These are phyloP conservation scores for Sanderia malayensis DNA, from an alignment of 30 jellyfish, hydroid and myxozoan species.

Conservation along the genomic window DNA sequence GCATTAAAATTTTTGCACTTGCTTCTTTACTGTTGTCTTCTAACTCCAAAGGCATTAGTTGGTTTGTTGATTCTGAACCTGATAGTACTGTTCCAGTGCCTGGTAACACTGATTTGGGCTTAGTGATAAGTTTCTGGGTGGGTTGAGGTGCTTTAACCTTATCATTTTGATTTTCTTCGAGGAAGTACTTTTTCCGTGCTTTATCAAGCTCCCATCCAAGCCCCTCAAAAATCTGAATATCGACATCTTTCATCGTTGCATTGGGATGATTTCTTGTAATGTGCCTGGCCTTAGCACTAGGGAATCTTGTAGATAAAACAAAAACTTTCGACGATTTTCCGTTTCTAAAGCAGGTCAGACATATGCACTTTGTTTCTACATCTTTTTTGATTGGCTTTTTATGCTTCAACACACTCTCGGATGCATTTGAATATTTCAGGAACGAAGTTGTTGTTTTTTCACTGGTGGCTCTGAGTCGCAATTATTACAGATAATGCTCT, in stretches of 20 bases:
- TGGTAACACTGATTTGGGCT: slow-evolving; percentile 2
- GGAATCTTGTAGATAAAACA: slow-evolving; percentile 1
- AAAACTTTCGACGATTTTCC: not conserved
- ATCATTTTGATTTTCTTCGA: not conserved
- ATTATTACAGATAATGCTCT: not conserved
- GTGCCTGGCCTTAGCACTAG: not conserved
- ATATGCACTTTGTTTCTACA: slow-evolving; percentile 1
- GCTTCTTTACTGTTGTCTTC: slow-evolving; percentile 3
- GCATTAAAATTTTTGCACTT: not conserved
- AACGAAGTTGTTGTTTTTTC: not conserved
- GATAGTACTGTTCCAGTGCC: slow-evolving; percentile 1
- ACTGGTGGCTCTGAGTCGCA: slow-evolving; percentile 5
- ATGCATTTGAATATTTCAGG: slow-evolving; percentile 1
- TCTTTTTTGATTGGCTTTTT: slow-evolving; percentile 1
- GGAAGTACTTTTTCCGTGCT: slow-evolving; percentile 1
- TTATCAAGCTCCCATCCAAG: not conserved
- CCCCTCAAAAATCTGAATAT: not conserved
- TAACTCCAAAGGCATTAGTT: not conserved
- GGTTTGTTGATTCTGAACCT: not conserved
- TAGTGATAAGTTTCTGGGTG: not conserved
- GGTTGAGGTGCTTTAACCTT: not conserved
- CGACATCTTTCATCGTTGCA: not conserved
- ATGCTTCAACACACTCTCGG: slow-evolving; percentile 3
- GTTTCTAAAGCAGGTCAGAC: not conserved
- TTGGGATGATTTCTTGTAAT: not conserved